phyloP scores from a whole-genome alignment of 2,113 vertebrate genomes.

The Pteronura brasiliensis region DNA sequence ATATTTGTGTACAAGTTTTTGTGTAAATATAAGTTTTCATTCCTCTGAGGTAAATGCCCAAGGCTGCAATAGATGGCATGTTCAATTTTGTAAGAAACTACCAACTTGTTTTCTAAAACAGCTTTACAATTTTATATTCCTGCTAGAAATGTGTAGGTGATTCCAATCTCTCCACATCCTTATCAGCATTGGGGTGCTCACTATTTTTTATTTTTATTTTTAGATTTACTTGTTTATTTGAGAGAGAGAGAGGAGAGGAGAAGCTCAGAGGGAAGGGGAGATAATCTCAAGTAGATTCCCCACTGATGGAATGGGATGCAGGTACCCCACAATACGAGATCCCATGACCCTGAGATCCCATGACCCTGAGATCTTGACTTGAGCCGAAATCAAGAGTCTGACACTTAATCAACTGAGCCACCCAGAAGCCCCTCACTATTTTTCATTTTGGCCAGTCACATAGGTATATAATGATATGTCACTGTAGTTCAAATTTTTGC shows the following conservation, averaged over 20 bases:
- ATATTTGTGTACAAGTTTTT: not conserved
- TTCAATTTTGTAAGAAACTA: not conserved
- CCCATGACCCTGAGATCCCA: not conserved
- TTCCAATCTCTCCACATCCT: not conserved
- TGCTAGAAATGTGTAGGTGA: not conserved
- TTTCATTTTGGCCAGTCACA: not conserved
- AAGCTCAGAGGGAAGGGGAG: not conserved
- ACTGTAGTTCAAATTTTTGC: not conserved
- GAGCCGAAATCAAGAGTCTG: not conserved
- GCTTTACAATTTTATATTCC: not conserved
- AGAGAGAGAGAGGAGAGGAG: not conserved
- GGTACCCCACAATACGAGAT: not conserved
- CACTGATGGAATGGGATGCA: not conserved
- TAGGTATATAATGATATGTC: not conserved
- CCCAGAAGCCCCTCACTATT: not conserved
- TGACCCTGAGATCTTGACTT: not conserved
- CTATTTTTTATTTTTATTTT: not conserved
- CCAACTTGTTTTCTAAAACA: not conserved
- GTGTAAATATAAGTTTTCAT: not conserved
- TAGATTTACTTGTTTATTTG: not conserved
- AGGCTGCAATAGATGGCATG: not conserved
- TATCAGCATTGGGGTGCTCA: not conserved
- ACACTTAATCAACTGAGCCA: not conserved
- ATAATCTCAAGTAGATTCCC: not conserved
- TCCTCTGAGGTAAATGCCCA: not conserved